Base-by-base conservation (phyloP, 2,888 invertebrate species). In the Cephus nigrinus region DNA sequence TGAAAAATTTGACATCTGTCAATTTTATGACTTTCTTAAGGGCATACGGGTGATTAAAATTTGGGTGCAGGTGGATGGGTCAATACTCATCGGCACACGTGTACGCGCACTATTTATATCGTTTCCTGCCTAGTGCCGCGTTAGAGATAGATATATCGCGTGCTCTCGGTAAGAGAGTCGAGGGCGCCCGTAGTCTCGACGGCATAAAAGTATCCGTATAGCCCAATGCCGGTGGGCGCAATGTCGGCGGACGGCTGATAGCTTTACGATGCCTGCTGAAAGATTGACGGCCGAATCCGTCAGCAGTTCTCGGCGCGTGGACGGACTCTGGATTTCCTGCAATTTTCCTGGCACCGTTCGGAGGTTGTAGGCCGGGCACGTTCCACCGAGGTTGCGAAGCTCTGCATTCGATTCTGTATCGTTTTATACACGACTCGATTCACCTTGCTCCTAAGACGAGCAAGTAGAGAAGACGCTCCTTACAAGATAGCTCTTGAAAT, bases 271-370 rank as follows among this genome's bases (percentile, higher is more conserved):
- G 82, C 75, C 79, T 82, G 89, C 80, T 85, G 89, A 90, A 88
- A 90, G 90, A 91, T 91, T 88, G 90, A 90, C 91, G 90, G 85
- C 80, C 87, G 85, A 84, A 89, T 90, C 90, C 88, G 87, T 90
- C 90, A 87, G 83, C 88, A 82, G 84, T 81, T 86, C 84, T 83
- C 80, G 81, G 84, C 85, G 86, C 87, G 84, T 83, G 86, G 82
- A 83, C 83, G 84, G 82, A 84, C 82, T 85, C 78, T 78, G 83
- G 85, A 87, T 88, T 88, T 87, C 85, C 86, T 82, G 73, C 85
- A 83, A 84, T 87, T 88, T 87, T 83, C 80, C 82, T 73, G 79
- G 73, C 83, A 40, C 40, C 71, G 55, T 55, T 23, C 9, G 55
- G 71, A 33, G 71, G 82, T 79, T 76, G 85, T 85, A 87, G 88